A percentile compares a stretch with the other conserved stretches of the same genome.
These are phyloP conservation scores for Hetaerina americana DNA, from an alignment of 1,140 invertebrate species.

Conservation along the genomic window DNA sequence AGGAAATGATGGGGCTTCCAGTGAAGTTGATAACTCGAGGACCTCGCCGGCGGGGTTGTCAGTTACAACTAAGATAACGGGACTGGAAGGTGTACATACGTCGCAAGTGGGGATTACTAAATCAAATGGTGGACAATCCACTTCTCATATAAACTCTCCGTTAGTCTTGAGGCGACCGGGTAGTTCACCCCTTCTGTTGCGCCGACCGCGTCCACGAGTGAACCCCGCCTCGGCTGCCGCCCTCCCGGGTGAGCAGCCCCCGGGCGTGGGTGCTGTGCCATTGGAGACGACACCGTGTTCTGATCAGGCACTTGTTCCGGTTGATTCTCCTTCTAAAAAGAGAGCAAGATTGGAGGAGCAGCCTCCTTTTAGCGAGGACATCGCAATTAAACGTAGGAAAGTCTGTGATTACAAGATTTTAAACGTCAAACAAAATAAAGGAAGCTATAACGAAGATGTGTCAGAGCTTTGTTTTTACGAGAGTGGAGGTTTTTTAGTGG, in stretches of 20 bases:
- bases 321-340: conserved; percentile 23
- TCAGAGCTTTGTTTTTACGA: conserved; percentile 76
- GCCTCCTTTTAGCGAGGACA: conserved; percentile 15
- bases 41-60: not conserved
- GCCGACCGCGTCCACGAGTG: not conserved
- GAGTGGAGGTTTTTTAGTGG: conserved; percentile 73
- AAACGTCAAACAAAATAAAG: conserved; percentile 30
- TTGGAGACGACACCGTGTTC: not conserved
- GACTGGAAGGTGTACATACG: not conserved
- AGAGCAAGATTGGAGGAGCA: conserved; percentile 29
- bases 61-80: not conserved
- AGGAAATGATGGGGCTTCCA: not conserved
- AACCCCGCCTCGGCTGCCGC: not conserved
- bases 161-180: not conserved
- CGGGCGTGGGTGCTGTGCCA: not conserved
- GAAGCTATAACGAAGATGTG: conserved; percentile 61
- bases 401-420: conserved; percentile 34
- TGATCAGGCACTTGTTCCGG: not conserved
- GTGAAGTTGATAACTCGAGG: not conserved
- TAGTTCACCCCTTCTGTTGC: not conserved
- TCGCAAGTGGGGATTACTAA: not conserved
- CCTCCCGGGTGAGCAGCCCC: not conserved
- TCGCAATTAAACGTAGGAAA: conserved; percentile 17
- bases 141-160: not conserved
- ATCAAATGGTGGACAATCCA: not conserved